A percentile compares a stretch with the other conserved stretches of the same genome.
These are phyloP conservation scores for Drosophila trapezifrons DNA, from an alignment of 1,140 invertebrate species.

Conservation along the genomic window DNA sequence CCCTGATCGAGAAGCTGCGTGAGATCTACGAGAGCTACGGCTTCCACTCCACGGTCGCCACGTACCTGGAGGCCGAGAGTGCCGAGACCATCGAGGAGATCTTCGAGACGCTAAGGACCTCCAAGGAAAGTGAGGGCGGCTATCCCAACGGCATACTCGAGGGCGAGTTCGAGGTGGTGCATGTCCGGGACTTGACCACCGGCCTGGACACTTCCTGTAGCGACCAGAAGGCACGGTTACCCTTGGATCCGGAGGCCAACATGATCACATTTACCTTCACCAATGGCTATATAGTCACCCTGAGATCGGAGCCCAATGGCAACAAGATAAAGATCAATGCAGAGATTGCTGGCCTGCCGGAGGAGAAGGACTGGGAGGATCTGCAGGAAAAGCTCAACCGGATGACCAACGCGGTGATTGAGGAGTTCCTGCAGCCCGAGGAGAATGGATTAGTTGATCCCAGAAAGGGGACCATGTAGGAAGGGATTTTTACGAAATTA, in stretches of 20 bases:
- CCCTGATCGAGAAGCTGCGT: conserved; percentile 90
- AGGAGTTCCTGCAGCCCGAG: conserved; percentile 92
- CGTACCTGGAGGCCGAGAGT: conserved; percentile 93
- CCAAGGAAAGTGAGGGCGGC: conserved; percentile 83
- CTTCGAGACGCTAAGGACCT: conserved; percentile 93
- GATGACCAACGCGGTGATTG: conserved; percentile 91
- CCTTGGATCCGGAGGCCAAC: conserved; percentile 88
- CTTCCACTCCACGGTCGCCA: conserved; percentile 92
- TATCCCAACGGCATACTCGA: conserved; percentile 90
- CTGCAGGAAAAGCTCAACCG: conserved; percentile 87
- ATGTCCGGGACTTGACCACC: conserved; percentile 94
- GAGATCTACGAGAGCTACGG: conserved; percentile 94
- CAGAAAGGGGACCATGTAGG: not conserved
- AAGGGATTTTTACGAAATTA: not conserved
- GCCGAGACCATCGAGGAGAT: conserved; percentile 88
- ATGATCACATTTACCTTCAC: conserved; percentile 97
- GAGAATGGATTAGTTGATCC: conserved; percentile 85
- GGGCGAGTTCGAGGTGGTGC: conserved; percentile 89
- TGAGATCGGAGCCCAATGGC: conserved; percentile 97
- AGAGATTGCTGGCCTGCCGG: conserved; percentile 91
- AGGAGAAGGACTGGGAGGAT: conserved; percentile 89
- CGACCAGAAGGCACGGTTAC: conserved; percentile 90
- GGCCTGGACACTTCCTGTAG: conserved; percentile 92
- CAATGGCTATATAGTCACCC: conserved; percentile 93
- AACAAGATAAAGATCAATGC: conserved; percentile 98